A percentile compares a stretch with the other conserved stretches of the same genome.
phyloP scores from a whole-genome alignment of 2,797 vertebrate species.

The Sorex maritimensis region DNA sequence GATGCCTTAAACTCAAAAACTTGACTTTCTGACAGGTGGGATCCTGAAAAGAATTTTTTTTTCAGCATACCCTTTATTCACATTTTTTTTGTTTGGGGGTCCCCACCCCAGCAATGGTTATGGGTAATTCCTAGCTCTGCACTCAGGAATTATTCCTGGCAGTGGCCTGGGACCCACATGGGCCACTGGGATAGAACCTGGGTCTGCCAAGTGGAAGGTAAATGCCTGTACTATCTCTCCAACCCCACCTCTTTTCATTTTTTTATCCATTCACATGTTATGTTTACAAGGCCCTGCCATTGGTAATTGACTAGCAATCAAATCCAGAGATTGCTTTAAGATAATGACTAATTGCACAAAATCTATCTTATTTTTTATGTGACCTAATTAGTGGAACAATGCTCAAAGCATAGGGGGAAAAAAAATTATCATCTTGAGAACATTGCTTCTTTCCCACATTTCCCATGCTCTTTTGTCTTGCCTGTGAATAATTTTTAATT shows the following conservation, averaged over 20 bases:
- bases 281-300: background rate
- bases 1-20: constrained; percentile 19
- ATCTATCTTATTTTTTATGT: constrained; percentile 10
- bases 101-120: too few species aligned
- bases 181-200: too few species aligned
- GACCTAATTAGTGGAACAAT: background rate
- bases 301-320: constrained; percentile 44
- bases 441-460: constrained; percentile 21
- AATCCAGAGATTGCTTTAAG: constrained; percentile 46
- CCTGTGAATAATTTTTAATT: constrained; percentile 11
- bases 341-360: background rate
- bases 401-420: background rate
- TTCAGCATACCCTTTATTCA: constrained; percentile 19
- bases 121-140: too few species aligned
- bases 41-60: constrained; percentile 37
- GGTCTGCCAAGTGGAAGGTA: too few species aligned
- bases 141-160: constrained; percentile 14
- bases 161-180: too few species aligned
- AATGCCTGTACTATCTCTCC: too few species aligned
- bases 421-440: background rate
- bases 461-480: constrained; percentile 41
- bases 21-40: constrained; percentile 28
- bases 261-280: constrained; percentile 5
- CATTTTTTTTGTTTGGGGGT: constrained; percentile 38
- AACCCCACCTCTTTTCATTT: constrained; percentile 2